Percentiles rank a stretch among this genome's conserved stretches.
Evolutionary conservation across 2,113 vertebrate species (phyloP).

Genomic region (Atlantisia rogersi): DNA sequence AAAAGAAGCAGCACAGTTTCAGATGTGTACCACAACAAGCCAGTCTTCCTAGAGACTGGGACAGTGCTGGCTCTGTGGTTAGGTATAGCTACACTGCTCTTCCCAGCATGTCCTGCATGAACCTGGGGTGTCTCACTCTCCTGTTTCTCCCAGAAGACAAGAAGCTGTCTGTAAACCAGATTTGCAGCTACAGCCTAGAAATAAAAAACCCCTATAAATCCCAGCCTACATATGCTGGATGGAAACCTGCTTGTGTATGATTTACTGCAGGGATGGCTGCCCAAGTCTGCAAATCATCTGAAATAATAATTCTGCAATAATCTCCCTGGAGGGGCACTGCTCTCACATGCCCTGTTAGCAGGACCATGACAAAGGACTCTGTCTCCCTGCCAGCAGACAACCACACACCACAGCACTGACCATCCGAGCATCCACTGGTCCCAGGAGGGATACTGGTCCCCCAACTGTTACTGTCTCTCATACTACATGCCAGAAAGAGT

Average conservation of each 20-base stretch:
- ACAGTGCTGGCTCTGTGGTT: neutral
- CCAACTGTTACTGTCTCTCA: neutral
- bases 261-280: neutral
- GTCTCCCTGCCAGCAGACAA: neutral
- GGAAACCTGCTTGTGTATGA: neutral
- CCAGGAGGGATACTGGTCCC: neutral
- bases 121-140: neutral
- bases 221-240: neutral
- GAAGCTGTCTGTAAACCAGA: neutral
- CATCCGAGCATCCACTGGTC: fast-evolving
- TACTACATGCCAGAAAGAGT: neutral
- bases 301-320: neutral
- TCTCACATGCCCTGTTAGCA: neutral
- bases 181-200: neutral
- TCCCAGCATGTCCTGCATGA: fast-evolving
- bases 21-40: neutral
- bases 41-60: neutral
- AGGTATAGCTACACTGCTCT: fast-evolving
- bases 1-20: neutral
- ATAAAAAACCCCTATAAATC: neutral
- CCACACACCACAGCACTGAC: fast-evolving
- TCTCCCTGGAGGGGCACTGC: neutral
- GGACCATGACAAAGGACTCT: neutral
- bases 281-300: neutral
- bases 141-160: neutral